phyloP scores from a whole-genome alignment of 1,140 invertebrate species.

The Melitaea cinxia region DNA sequence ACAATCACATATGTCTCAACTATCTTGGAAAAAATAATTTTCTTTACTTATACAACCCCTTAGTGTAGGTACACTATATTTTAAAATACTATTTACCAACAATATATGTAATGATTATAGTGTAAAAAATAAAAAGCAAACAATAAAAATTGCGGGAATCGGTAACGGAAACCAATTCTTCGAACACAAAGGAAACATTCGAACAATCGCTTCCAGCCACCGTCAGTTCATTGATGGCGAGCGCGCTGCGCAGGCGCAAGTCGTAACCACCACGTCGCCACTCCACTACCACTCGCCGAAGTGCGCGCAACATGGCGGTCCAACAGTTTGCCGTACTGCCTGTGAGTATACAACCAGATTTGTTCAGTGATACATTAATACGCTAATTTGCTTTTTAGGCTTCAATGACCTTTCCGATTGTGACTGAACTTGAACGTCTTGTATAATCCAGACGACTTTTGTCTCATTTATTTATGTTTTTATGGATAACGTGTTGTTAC shows the following conservation, averaged over 20 bases:
- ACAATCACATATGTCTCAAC: too few species aligned
- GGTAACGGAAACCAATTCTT: conserved; percentile 37
- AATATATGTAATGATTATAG: too few species aligned
- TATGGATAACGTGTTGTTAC: not conserved
- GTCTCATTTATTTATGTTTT: not conserved
- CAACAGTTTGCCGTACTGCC: conserved; percentile 50
- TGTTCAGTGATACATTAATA: conserved; percentile 28
- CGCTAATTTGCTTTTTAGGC: conserved; percentile 12
- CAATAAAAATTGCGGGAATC: conserved; percentile 30
- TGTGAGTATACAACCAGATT: conserved; percentile 57
- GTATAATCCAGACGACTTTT: not conserved
- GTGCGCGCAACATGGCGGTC: conserved; percentile 64
- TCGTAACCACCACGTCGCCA: conserved; percentile 56
- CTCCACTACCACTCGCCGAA: conserved; percentile 62
- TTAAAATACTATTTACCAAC: too few species aligned
- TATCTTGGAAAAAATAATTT: too few species aligned
- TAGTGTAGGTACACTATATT: too few species aligned
- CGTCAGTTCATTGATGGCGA: conserved; percentile 49
- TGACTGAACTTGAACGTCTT: conserved; percentile 1
- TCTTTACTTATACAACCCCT: too few species aligned
- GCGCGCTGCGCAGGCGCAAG: conserved; percentile 54
- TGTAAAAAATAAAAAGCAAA: not conserved
- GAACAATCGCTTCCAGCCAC: conserved; percentile 56
- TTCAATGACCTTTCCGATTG: conserved; percentile 18
- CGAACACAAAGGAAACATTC: conserved; percentile 44